These are phyloP conservation scores for Apis cerana DNA, from an alignment of 1,140 invertebrate genomes.

Conservation along the genomic window DNA sequence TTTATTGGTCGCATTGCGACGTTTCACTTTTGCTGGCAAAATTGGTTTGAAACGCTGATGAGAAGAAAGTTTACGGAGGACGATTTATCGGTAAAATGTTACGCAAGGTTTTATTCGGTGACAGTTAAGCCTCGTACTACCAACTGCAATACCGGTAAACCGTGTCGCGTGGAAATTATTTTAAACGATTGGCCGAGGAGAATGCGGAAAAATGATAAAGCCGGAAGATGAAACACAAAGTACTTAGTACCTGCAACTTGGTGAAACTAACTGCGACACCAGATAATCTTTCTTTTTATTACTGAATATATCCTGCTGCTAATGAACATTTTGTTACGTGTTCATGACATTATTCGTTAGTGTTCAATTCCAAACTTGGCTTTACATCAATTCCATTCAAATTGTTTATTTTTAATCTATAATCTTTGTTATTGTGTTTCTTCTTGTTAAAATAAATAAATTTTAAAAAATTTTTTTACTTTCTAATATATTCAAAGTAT, in stretches of 20 bases:
- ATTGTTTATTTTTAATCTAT: neutral
- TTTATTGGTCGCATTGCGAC: neutral
- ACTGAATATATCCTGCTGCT: slow-evolving; percentile 39
- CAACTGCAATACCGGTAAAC: neutral
- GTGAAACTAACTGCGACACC: slow-evolving; percentile 15
- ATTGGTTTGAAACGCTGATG: neutral
- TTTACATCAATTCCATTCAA: neutral
- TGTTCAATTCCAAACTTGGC: neutral
- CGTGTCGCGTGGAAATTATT: neutral
- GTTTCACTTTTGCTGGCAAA: slow-evolving; percentile 42
- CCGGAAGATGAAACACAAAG: slow-evolving; percentile 7
- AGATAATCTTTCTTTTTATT: slow-evolving; percentile 42
- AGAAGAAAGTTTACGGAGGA: slow-evolving; percentile 6
- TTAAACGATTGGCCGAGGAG: neutral
- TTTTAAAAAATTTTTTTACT: too few species aligned
- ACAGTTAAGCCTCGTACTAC: neutral
- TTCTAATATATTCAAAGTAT: too few species aligned
- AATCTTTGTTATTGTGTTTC: too few species aligned
- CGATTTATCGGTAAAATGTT: neutral
- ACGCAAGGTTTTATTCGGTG: slow-evolving; percentile 3
- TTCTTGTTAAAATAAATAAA: too few species aligned
- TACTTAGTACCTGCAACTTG: neutral
- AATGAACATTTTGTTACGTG: slow-evolving; percentile 23
- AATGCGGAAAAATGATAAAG: slow-evolving; percentile 22
- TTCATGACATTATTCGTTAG: neutral